Percentiles rank a stretch among this genome's conserved stretches.
phyloP scores from a whole-genome alignment of 2,797 vertebrate species.

The Argyrosomus regius region DNA sequence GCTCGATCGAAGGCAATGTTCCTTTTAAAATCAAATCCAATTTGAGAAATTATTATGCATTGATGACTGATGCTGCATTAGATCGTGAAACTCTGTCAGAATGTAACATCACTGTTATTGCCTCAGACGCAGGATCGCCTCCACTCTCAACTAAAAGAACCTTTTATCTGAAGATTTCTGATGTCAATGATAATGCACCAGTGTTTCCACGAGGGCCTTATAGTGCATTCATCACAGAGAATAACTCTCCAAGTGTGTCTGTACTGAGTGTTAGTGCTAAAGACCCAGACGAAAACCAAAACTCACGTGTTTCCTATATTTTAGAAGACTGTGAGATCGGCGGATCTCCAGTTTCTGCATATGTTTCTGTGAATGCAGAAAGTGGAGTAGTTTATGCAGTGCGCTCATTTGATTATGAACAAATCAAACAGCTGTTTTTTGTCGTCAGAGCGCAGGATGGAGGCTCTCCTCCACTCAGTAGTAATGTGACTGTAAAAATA shows the following conservation, averaged over 20 bases:
- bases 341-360: slow-evolving; percentile 55
- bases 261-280: slow-evolving; percentile 68
- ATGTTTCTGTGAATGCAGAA: slow-evolving; percentile 67
- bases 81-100: slow-evolving; percentile 76
- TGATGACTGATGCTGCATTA: slow-evolving; percentile 71
- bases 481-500: slow-evolving; percentile 22
- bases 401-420: slow-evolving; percentile 71
- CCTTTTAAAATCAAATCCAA: slow-evolving; percentile 72
- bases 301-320: slow-evolving; percentile 82
- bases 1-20: slow-evolving; percentile 46
- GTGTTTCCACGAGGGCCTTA: slow-evolving; percentile 63
- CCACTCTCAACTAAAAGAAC: slow-evolving; percentile 62
- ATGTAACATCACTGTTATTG: slow-evolving; percentile 79
- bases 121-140: slow-evolving; percentile 73
- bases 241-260: slow-evolving; percentile 67
- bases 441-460: slow-evolving; percentile 43
- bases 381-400: slow-evolving; percentile 56
- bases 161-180: slow-evolving; percentile 74
- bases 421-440: slow-evolving; percentile 54
- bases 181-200: slow-evolving; percentile 83
- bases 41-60: slow-evolving; percentile 72
- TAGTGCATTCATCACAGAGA: slow-evolving; percentile 53
- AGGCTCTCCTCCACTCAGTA: slow-evolving; percentile 39
- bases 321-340: slow-evolving; percentile 61
- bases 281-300: slow-evolving; percentile 80